Evolutionary conservation across 2,113 vertebrate species (phyloP), one percentile per base, ranked within the genome.

Genomic region (Phrynosoma platyrhinos): DNA sequence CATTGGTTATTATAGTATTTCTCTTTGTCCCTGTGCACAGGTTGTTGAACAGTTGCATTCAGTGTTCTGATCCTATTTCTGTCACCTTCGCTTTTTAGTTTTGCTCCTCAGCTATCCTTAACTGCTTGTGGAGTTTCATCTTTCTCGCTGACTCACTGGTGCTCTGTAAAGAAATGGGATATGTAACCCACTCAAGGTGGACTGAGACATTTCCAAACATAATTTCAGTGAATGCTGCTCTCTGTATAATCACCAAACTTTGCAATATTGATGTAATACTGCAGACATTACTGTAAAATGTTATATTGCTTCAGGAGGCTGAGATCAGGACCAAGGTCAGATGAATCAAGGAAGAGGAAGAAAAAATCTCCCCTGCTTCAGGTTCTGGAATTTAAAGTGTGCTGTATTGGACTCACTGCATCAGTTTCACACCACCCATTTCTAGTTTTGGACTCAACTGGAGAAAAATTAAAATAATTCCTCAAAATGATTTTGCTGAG

Each of bases 381-480:
- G 23, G 53, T 85, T 85, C 72, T 14, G 9, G 14, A 42, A 9
- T 58, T 30, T 64, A 64, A 78, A 55, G 9, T 6, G 18, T 6
- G 18, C 18, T 47, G 7, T 62, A n/a, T 40, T 6, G n/a, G 69
- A 36, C 0, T 32, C 16, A 16, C 20, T 0, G 32, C 0, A 1
- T 6, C 9, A 2, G 64, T 36, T 78, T 36, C 10, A 36, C 23
- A 69, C 66, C 2, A 6, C 53, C 58, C 30, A 1, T 68, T 64
- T 78, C 5, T 58, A 77, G 36, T 6, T 86, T 6, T 47, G 2
- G 77, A 75, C 79, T 72, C 80, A 9, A 25, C 0, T 42, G 21
- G 9, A 86, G 0, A 9, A 75, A 8, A 89, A 69, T 90, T 76
- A 58, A 64, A 86, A 82, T 12, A 88, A 90, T 84, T 0, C n/a